Evolutionary conservation across 2,797 vertebrate genomes (phyloP).

Genomic region (Mus minutoides): DNA sequence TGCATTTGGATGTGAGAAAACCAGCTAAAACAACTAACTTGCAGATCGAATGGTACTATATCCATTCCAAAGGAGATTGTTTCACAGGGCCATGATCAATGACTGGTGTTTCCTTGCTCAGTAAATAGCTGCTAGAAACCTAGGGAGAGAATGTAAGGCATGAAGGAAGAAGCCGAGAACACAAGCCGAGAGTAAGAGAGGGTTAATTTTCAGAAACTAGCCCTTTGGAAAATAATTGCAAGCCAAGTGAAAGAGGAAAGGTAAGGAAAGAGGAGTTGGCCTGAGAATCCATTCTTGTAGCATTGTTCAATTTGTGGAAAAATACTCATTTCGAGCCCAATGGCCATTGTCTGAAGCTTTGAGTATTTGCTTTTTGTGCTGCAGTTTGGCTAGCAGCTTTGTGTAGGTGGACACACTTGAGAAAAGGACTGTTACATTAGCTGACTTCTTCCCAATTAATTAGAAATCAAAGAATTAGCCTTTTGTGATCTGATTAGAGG

Average conservation of each 20-base stretch:
- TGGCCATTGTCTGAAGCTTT: slow-evolving; percentile 41
- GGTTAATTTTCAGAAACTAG: slow-evolving; percentile 64
- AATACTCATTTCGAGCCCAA: slow-evolving; percentile 57
- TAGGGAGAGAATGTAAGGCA: not conserved
- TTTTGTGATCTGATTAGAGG: slow-evolving; percentile 78
- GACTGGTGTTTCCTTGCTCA: not conserved
- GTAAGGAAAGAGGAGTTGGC: slow-evolving; percentile 17
- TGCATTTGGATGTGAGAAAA: slow-evolving; percentile 2
- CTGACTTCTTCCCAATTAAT: slow-evolving; percentile 75
- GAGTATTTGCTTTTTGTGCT: slow-evolving; percentile 44
- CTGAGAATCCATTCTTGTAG: slow-evolving; percentile 21
- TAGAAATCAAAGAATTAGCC: slow-evolving; percentile 72
- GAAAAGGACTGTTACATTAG: slow-evolving; percentile 48
- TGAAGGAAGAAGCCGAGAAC: not conserved
- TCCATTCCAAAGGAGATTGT: not conserved
- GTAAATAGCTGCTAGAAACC: not conserved
- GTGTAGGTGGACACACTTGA: slow-evolving; percentile 51
- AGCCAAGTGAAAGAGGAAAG: slow-evolving; percentile 57
- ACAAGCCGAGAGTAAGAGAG: not conserved
- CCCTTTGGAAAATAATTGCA: slow-evolving; percentile 36
- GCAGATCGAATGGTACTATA: accelerated
- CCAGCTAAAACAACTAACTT: slow-evolving; percentile 1
- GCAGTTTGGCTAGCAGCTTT: slow-evolving; percentile 52
- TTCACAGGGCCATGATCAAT: not conserved
- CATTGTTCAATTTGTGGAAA: slow-evolving; percentile 29